These are phyloP conservation scores for Dermatophagoides farinae DNA, from an alignment of 1,140 invertebrate species.

Conservation along the genomic window DNA sequence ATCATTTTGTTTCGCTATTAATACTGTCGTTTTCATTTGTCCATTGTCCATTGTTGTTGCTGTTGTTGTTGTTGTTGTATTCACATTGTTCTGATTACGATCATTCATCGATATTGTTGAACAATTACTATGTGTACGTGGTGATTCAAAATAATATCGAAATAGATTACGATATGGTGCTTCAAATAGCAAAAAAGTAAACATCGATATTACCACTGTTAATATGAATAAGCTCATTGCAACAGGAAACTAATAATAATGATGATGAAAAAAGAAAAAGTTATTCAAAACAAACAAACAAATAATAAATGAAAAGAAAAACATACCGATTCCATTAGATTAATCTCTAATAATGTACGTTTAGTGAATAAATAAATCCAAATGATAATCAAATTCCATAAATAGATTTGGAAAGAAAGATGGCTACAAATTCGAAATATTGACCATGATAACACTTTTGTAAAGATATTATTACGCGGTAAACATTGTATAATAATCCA, in stretches of 20 bases:
- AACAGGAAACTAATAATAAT: background rate
- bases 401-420: constrained; percentile 10
- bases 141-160: background rate
- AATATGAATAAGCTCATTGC: background rate
- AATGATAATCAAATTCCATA: constrained; percentile 8
- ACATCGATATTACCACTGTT: background rate
- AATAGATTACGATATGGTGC: constrained; percentile 1
- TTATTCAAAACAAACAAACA: background rate
- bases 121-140: background rate
- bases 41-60: too few species aligned
- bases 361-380: constrained; percentile 9
- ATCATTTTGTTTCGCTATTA: too few species aligned
- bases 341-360: background rate
- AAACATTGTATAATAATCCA: background rate
- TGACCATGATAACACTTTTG: background rate
- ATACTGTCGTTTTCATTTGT: too few species aligned
- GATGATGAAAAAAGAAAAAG: background rate
- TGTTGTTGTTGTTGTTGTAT: too few species aligned
- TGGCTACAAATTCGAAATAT: background rate
- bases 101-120: too few species aligned
- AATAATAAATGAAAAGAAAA: background rate
- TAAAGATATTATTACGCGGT: background rate
- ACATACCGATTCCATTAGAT: constrained; percentile 8
- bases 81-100: too few species aligned
- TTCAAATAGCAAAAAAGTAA: constrained; percentile 6